phyloP scores from a whole-genome alignment of 2,113 vertebrate species.

The Sakesphorus luctuosus region DNA sequence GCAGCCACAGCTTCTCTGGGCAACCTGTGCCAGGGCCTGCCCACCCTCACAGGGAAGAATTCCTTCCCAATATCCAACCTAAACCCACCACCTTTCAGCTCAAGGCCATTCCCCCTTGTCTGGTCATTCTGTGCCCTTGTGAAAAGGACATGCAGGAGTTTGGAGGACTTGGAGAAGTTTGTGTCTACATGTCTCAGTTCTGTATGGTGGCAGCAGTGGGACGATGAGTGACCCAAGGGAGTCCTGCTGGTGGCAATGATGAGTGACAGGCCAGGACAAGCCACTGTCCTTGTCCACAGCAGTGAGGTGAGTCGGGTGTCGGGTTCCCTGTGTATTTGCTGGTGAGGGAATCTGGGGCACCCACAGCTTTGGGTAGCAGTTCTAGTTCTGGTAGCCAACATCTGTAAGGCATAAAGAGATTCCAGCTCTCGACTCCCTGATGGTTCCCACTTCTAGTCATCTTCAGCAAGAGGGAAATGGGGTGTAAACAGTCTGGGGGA shows the following conservation, averaged over 20 bases:
- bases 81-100: not conserved
- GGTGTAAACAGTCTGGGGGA: not conserved
- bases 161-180: not conserved
- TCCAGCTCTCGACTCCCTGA: not conserved
- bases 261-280: not conserved
- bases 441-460: not conserved
- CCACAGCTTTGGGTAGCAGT: not conserved
- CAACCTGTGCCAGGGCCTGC: not conserved
- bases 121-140: not conserved
- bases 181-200: not conserved
- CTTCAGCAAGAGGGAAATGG: not conserved
- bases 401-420: not conserved
- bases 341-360: not conserved
- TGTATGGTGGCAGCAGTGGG: not conserved
- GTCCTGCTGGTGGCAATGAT: not conserved
- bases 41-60: not conserved
- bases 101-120: not conserved
- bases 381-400: not conserved
- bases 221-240: not conserved
- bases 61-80: not conserved
- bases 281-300: accelerated
- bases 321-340: not conserved
- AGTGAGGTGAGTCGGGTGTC: not conserved
- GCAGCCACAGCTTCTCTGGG: not conserved
- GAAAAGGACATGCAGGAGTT: not conserved